Evolutionary conservation across 2,888 invertebrate genomes (phyloP), one percentile per base, ranked within the genome.

Genomic region (Bellardia pandia): DNA sequence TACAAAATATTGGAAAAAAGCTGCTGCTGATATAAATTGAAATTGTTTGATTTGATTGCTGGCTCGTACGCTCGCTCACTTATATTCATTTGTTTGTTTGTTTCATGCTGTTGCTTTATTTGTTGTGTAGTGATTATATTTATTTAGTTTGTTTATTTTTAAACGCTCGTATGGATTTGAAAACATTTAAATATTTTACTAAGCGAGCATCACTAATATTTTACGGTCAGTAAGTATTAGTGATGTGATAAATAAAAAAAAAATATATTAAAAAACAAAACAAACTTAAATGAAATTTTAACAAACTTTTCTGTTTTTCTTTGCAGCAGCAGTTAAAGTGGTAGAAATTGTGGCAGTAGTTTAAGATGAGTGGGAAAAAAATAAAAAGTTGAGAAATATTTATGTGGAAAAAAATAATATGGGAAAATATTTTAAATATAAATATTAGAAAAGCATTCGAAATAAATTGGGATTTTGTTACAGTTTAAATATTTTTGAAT

Each of bases 201-300:
- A 80, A 69, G 64, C 80, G 76, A 66, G 77, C 84, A 81, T 85
- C 75, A 75, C 82, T 81, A 80, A 84, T 79, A 81, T 81, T 88
- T 89, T 88, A 71, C 88, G 89, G 89, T 89, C 88, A 84, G 81
- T 85, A 74, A 79, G 81, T 79, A 88, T 88, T 75, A 56, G 86
- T 86, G 86, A 88, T 89, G 88, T 86, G 88, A 53, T 40, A 84
- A 84, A 14, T 64, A 53, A 45, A 37, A 64, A 30, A 37, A n/a
- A n/a, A n/a, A n/a, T n/a, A 4, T 33, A 33, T 23, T 23, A 23
- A 23, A 33, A 33, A 33, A 33, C 68, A 75, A 45, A 51, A 16
- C 58, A 71, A 71, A 11, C 4, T 71, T 1, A 51, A 23, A 51
- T 51, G n/a, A 40, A 40, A 51, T 48, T 68, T 45, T 45, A 64